Evolutionary conservation across 2,797 vertebrate species (phyloP).

Genomic region (Carcharodon carcharias): DNA sequence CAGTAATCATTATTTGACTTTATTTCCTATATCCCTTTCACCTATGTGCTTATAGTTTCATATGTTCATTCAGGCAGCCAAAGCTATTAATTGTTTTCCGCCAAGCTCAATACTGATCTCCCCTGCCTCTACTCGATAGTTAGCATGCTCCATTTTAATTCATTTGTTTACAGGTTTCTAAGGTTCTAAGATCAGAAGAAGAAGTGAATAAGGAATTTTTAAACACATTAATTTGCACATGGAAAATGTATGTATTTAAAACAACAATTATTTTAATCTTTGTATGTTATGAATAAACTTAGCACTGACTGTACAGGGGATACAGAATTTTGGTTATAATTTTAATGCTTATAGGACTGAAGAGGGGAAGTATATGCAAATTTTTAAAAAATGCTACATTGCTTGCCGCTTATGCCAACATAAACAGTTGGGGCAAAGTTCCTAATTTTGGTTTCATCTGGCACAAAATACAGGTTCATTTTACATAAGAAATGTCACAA

Average conservation of each 20-base stretch:
- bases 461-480: neutral
- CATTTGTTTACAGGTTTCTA: slow-evolving; percentile 32
- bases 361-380: neutral
- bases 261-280: neutral
- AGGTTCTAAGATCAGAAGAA: neutral
- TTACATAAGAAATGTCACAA: slow-evolving; percentile 1
- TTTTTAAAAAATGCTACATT: neutral
- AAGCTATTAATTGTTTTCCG: neutral
- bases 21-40: neutral
- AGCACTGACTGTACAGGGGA: neutral
- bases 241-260: neutral
- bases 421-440: neutral
- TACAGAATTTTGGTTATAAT: neutral
- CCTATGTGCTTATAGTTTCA: neutral
- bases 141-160: slow-evolving; percentile 32
- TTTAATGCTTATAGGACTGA: neutral
- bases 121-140: neutral
- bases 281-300: neutral
- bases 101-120: neutral
- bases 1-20: slow-evolving; percentile 3
- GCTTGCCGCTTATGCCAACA: neutral
- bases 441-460: neutral
- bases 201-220: slow-evolving; percentile 10
- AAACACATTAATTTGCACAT: neutral
- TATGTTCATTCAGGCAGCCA: neutral